Conservation (phyloP, 1,140 invertebrate species). For the Pantala flavescens region DNA sequence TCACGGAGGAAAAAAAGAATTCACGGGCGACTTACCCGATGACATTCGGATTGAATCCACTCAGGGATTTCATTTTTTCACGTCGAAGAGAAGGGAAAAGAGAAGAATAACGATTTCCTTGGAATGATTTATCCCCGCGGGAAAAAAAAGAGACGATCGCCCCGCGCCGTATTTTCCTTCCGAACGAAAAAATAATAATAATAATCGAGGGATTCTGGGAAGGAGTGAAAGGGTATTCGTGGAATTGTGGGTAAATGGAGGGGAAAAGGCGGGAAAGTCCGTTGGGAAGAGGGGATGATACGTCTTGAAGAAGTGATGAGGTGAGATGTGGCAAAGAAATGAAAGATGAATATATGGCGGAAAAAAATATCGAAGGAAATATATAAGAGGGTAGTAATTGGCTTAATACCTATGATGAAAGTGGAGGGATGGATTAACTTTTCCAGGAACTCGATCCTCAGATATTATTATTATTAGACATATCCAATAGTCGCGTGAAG, state of each 20-base stretch:
- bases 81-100: neutral
- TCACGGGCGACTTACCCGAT: neutral
- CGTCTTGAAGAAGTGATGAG: neutral
- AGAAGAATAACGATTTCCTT: neutral
- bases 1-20: neutral
- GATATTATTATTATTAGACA: too few species aligned
- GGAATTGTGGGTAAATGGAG: conserved; percentile 1
- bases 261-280: neutral
- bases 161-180: too few species aligned
- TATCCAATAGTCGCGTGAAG: too few species aligned
- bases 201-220: neutral
- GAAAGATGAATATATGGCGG: neutral
- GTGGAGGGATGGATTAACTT: too few species aligned
- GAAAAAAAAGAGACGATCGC: neutral
- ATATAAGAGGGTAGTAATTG: too few species aligned
- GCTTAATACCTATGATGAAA: too few species aligned
- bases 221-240: neutral
- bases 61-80: neutral
- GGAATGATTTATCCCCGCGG: neutral
- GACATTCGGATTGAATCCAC: neutral
- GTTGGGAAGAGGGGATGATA: neutral
- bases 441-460: too few species aligned
- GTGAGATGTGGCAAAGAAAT: neutral
- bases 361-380: too few species aligned
- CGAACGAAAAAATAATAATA: too few species aligned